Base-by-base conservation (phyloP, 2,113 vertebrate species). In the Strigops habroptila region DNA sequence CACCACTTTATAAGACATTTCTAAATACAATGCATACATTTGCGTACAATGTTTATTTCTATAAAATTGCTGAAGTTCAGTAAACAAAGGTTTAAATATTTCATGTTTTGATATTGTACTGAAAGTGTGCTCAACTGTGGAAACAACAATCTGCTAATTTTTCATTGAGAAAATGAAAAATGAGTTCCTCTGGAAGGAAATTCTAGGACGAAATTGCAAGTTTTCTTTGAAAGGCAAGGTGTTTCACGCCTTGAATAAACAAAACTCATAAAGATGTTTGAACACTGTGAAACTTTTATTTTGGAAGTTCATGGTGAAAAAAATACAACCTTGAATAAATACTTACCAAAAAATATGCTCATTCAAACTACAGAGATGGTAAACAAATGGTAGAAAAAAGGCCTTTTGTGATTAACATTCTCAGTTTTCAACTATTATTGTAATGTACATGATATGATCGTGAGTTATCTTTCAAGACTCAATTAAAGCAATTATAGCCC, bases 401-500 rank as follows among this genome's bases (percentile, higher is more conserved):
- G n/a, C 27, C 44, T 94, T 89, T 84, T 90, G 27, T 81, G 33
- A 57, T 63, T 62, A 93, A 48, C 14, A 16, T 68, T 82, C 82
- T 90, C 55, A 63, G 17, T 86, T 96, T 95, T 93, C 90, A 86
- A 8, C 43, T 85, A 3, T 75, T 87, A 28, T 64, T 83, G 18
- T 55, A 75, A 74, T 37, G 11, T 52, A 23, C 30, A 25, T 77
- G 37, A 67, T 82, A 71, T 55, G 21, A 68, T 86, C 68, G 68
- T 0, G 3, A 18, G 22, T 78, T 96, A 48, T 55, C 86, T 84
- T 96, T 97, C 73, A 86, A 68, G 51, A 78, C 68, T 90, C 60
- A 86, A 88, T 95, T 96, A 93, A 78, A 91, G 43, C 64, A 88
- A 88, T 94, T 94, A 76, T 4, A 65, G 49, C 30, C 35, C 30